Evolutionary conservation across 2,113 vertebrate species (phyloP).

Genomic region (Galbula dea): DNA sequence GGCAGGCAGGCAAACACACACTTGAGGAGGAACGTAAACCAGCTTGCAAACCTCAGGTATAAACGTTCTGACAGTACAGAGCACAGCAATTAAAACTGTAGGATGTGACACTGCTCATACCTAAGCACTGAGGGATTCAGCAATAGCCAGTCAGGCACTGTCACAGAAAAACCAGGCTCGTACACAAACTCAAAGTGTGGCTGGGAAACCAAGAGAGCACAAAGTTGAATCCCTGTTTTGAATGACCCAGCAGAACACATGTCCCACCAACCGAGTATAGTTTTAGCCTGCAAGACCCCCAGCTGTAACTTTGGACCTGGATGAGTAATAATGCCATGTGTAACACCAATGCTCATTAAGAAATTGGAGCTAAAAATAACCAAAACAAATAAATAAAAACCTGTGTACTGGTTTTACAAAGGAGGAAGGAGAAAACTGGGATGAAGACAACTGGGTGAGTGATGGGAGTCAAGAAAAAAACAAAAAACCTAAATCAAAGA

Average conservation of each 20-base stretch:
- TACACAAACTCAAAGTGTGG: neutral
- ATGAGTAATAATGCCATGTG: neutral
- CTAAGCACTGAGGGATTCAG: conserved; percentile 33
- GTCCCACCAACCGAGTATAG: neutral
- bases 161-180: neutral
- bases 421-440: neutral
- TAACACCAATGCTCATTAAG: neutral
- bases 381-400: too few relatives aligned
- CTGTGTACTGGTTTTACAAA: neutral
- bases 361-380: neutral
- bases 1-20: neutral
- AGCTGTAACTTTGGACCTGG: neutral
- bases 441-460: neutral
- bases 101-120: conserved; percentile 60
- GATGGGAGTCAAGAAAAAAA: neutral
- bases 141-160: neutral
- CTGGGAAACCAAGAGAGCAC: neutral
- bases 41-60: conserved; percentile 36
- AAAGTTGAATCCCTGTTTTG: neutral
- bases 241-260: neutral
- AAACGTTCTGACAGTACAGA: conserved; percentile 23
- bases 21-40: conserved; percentile 45
- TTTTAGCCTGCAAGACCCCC: neutral
- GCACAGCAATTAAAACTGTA: conserved; percentile 48
- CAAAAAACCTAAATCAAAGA: too few relatives aligned